Percentiles rank a stretch among this genome's conserved stretches.
These are phyloP conservation scores for Mesorhabditis sp. DNA, from an alignment of 2,888 invertebrate genomes.

Conservation along the genomic window DNA sequence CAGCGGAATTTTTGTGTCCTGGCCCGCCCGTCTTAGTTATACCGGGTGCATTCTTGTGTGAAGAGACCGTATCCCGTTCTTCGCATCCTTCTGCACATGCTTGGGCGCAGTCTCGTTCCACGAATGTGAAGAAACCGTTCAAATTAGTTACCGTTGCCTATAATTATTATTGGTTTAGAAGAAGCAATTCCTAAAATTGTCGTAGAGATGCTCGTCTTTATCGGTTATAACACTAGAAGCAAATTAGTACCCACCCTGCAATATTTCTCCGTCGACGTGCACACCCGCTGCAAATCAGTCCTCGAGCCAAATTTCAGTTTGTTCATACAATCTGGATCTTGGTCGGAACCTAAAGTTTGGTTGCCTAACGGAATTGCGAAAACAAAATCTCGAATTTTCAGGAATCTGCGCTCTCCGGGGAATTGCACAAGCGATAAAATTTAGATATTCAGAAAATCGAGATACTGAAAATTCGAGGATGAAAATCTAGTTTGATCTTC, in stretches of 20 bases:
- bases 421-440: too few species aligned
- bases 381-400: not conserved
- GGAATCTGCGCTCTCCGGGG: too few species aligned
- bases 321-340: conserved; percentile 45
- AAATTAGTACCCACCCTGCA: conserved; percentile 25
- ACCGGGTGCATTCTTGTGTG: conserved; percentile 41
- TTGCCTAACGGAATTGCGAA: not conserved
- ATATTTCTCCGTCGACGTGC: conserved; percentile 33
- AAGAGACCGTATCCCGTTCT: conserved; percentile 43
- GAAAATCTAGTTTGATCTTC: too few species aligned
- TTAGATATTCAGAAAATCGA: too few species aligned
- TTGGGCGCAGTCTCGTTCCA: conserved; percentile 48
- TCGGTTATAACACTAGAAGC: conserved; percentile 1
- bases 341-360: conserved; percentile 18
- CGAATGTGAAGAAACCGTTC: conserved; percentile 48
- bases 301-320: conserved; percentile 37
- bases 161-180: conserved; percentile 14
- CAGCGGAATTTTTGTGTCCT: too few species aligned
- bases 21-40: not conserved
- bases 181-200: not conserved
- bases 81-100: conserved; percentile 39
- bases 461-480: too few species aligned
- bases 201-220: not conserved
- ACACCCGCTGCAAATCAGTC: conserved; percentile 32
- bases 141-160: conserved; percentile 48